Conservation (phyloP, 2,797 vertebrate species). For the Picus viridis region DNA sequence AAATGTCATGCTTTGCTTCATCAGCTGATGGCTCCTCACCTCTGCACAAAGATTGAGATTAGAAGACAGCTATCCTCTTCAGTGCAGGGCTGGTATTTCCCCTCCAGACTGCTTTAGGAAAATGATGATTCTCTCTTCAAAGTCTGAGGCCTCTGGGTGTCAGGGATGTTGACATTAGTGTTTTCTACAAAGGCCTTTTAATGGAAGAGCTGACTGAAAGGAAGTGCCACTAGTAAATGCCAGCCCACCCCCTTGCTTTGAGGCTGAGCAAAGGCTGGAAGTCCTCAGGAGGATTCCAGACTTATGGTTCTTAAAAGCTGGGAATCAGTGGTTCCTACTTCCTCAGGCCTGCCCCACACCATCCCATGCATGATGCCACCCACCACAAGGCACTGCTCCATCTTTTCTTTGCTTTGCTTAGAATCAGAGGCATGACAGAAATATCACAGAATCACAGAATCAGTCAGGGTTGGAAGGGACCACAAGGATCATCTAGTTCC, state of each 20-base stretch:
- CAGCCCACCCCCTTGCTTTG: neutral
- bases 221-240: neutral
- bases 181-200: neutral
- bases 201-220: neutral
- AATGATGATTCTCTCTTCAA: neutral
- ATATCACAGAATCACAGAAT: neutral
- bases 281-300: neutral
- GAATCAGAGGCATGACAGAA: neutral
- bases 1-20: conserved; percentile 26
- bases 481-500: too few species aligned
- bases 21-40: neutral
- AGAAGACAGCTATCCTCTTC: neutral
- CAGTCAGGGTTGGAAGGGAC: too few species aligned
- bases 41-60: conserved; percentile 14
- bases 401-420: neutral
- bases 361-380: neutral
- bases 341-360: neutral
- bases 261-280: neutral
- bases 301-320: neutral
- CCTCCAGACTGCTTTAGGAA: neutral
- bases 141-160: neutral
- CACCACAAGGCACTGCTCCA: neutral
- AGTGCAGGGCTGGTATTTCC: neutral
- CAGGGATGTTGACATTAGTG: neutral
- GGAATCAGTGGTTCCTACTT: neutral